phyloP scores from a whole-genome alignment of 1,140 invertebrate genomes.

The Meloidogyne chitwoodi region DNA sequence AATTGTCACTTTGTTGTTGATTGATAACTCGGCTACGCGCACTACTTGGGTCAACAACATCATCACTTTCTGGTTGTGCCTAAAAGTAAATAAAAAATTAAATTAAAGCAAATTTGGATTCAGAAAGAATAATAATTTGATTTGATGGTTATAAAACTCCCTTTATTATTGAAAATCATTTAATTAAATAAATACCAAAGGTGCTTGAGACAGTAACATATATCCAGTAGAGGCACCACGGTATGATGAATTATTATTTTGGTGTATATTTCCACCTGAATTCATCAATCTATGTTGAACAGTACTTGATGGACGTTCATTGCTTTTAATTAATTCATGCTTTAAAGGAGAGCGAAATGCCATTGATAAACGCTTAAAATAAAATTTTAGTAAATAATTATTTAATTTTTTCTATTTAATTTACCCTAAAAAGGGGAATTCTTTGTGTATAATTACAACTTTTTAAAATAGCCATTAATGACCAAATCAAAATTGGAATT shows the following conservation, averaged over 20 bases:
- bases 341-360: slow-evolving; percentile 49
- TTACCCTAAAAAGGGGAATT: slow-evolving; percentile 18
- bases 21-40: background rate
- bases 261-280: background rate
- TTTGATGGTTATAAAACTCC: no score
- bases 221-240: slow-evolving; percentile 32
- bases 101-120: background rate
- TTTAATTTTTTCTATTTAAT: slow-evolving; percentile 7
- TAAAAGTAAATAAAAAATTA: background rate
- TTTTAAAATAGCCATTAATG: slow-evolving; percentile 39
- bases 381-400: background rate
- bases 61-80: slow-evolving; percentile 20
- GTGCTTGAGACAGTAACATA: slow-evolving; percentile 39
- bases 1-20: background rate
- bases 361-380: slow-evolving; percentile 45
- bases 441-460: slow-evolving; percentile 36
- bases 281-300: background rate
- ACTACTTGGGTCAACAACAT: background rate
- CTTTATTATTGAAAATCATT: background rate
- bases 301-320: background rate
- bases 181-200: slow-evolving; percentile 8
- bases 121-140: no score
- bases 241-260: slow-evolving; percentile 9
- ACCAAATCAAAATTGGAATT: slow-evolving; percentile 53
- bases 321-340: slow-evolving; percentile 41